These are phyloP conservation scores for Tenthredo scrophulariae DNA, from an alignment of 2,888 invertebrate species.

Conservation along the genomic window DNA sequence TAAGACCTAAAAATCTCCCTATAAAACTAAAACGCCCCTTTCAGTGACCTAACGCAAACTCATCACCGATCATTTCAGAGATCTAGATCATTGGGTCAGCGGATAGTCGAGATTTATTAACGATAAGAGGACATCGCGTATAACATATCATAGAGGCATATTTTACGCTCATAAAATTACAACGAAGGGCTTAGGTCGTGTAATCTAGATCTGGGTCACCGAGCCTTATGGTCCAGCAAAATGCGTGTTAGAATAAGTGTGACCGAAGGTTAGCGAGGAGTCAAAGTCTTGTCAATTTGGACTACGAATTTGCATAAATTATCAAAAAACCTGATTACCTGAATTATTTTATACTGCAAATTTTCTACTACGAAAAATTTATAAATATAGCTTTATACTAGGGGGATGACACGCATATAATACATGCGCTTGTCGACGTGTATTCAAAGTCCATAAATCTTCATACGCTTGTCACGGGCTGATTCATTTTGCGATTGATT, in stretches of 20 bases:
- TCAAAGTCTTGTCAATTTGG: neutral
- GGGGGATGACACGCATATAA: neutral
- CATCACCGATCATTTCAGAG: neutral
- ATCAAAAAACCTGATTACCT: too few species aligned
- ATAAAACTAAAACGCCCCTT: neutral
- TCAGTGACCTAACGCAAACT: neutral
- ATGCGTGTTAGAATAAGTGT: neutral
- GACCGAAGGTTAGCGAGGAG: neutral
- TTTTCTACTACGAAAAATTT: neutral
- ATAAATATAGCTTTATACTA: neutral
- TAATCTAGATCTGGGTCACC: slow-evolving; percentile 38
- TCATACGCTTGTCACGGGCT: slow-evolving; percentile 22
- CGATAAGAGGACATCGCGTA: slow-evolving; percentile 30
- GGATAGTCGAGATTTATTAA: slow-evolving; percentile 38
- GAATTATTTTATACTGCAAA: neutral
- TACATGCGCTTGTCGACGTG: neutral
- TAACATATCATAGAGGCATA: neutral
- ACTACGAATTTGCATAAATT: neutral
- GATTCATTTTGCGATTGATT: neutral
- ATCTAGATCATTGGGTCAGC: slow-evolving; percentile 49
- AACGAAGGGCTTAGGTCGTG: slow-evolving; percentile 24
- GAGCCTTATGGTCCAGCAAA: slow-evolving; percentile 19
- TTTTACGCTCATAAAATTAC: slow-evolving; percentile 12
- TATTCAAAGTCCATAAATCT: slow-evolving; percentile 46
- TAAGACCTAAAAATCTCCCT: neutral